These are phyloP conservation scores for Drosophila teissieri DNA, from an alignment of 1,140 invertebrate species.

Conservation along the genomic window DNA sequence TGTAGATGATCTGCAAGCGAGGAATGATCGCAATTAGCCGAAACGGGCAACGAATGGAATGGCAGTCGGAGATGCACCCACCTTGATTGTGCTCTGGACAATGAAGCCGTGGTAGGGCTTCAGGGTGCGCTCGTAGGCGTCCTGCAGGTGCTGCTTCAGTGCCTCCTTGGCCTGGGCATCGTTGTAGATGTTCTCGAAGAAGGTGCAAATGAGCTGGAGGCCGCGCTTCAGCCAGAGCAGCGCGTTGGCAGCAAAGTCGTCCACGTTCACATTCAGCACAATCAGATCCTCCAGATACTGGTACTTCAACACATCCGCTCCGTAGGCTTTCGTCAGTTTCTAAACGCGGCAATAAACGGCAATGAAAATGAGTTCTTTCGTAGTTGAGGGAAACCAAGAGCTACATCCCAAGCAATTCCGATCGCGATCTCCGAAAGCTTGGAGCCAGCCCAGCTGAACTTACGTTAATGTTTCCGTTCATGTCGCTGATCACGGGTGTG, in stretches of 20 bases:
- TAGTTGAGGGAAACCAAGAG: too few relatives aligned
- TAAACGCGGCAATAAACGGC: conserved; percentile 61
- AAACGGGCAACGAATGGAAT: too few relatives aligned
- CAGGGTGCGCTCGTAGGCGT: conserved; percentile 79
- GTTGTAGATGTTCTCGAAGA: conserved; percentile 81
- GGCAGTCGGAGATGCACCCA: conserved; percentile 2
- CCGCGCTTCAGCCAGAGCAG: conserved; percentile 84
- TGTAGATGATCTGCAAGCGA: conserved; percentile 71
- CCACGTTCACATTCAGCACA: conserved; percentile 87
- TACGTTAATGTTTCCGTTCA: conserved; percentile 90
- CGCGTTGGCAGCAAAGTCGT: conserved; percentile 86
- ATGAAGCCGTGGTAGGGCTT: conserved; percentile 84
- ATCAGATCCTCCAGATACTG: conserved; percentile 89
- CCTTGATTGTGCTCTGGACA: conserved; percentile 82
- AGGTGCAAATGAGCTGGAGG: conserved; percentile 80
- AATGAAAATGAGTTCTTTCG: too few relatives aligned
- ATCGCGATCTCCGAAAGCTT: background rate
- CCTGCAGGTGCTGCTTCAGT: conserved; percentile 72
- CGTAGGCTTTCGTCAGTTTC: conserved; percentile 88
- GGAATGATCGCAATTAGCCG: too few relatives aligned
- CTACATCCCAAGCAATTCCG: too few relatives aligned
- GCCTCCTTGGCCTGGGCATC: conserved; percentile 64
- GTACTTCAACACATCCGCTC: conserved; percentile 85
- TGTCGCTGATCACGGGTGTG: conserved; percentile 89
- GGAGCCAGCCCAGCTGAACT: conserved; percentile 6